These are phyloP conservation scores for Cephus sareptanus DNA, from an alignment of 2,888 invertebrate genomes.

Conservation along the genomic window DNA sequence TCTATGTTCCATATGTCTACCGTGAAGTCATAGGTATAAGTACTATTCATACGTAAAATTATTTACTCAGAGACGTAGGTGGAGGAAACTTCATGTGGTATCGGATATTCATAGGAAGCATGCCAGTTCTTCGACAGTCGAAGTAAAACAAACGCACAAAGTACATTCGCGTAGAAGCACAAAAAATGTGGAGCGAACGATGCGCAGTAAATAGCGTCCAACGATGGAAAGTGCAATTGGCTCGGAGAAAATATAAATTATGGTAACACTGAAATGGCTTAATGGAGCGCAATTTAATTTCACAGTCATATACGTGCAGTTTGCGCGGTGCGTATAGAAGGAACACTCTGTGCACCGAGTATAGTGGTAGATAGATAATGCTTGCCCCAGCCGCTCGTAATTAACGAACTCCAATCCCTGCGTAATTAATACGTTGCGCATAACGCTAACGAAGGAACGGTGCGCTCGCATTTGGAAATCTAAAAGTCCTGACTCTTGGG, in stretches of 20 bases:
- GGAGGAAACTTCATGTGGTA: background rate
- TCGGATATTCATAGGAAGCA: background rate
- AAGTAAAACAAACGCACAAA: background rate
- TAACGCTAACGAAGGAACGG: background rate
- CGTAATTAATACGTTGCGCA: background rate
- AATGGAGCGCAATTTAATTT: background rate
- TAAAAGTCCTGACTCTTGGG: background rate
- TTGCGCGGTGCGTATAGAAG: background rate
- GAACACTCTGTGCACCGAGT: background rate
- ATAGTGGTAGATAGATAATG: background rate
- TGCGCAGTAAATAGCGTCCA: background rate
- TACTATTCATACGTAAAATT: background rate
- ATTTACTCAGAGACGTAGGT: background rate
- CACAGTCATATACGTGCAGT: background rate
- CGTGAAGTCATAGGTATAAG: background rate
- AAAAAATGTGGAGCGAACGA: background rate
- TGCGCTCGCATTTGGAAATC: background rate
- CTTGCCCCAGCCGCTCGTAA: background rate
- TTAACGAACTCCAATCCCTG: background rate
- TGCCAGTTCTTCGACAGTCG: background rate
- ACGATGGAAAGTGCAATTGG: background rate
- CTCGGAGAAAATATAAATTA: background rate
- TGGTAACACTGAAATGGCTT: background rate
- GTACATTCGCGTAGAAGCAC: background rate
- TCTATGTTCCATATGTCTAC: background rate